A percentile compares a stretch with the other conserved stretches of the same genome.
These are phyloP conservation scores for Galerucella nymphaeae DNA, from an alignment of 2,888 invertebrate genomes.

Conservation along the genomic window DNA sequence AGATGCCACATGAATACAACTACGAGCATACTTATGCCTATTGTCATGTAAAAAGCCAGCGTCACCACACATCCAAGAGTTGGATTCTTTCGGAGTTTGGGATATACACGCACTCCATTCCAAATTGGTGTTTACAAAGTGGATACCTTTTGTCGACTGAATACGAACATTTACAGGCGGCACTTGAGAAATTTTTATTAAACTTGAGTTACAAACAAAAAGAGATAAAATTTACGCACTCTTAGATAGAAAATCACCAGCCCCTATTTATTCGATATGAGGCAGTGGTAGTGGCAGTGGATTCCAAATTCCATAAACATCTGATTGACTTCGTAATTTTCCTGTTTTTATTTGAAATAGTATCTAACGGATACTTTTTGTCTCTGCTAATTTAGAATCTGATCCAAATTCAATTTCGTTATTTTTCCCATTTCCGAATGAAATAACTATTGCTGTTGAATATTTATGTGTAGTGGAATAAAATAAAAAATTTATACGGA, in stretches of 20 bases:
- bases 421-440: no score
- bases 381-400: no score
- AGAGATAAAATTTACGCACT: background rate
- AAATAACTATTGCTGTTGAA: no score
- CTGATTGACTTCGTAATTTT: no score
- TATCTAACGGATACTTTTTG: no score
- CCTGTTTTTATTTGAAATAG: no score
- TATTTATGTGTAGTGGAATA: background rate
- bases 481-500: background rate
- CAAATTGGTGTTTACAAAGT: constrained; percentile 43
- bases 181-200: background rate
- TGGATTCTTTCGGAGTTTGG: constrained; percentile 13
- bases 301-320: no score
- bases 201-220: background rate
- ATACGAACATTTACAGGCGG: constrained; percentile 16
- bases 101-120: constrained; percentile 45
- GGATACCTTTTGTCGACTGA: constrained; percentile 18
- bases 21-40: constrained; percentile 58
- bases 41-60: constrained; percentile 58
- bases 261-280: no score
- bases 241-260: no score
- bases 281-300: no score
- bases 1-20: constrained; percentile 63
- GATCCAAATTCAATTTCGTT: no score
- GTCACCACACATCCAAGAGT: constrained; percentile 23